Conservation (phyloP, 2,888 invertebrate species). For the Pollenia amentaria region DNA sequence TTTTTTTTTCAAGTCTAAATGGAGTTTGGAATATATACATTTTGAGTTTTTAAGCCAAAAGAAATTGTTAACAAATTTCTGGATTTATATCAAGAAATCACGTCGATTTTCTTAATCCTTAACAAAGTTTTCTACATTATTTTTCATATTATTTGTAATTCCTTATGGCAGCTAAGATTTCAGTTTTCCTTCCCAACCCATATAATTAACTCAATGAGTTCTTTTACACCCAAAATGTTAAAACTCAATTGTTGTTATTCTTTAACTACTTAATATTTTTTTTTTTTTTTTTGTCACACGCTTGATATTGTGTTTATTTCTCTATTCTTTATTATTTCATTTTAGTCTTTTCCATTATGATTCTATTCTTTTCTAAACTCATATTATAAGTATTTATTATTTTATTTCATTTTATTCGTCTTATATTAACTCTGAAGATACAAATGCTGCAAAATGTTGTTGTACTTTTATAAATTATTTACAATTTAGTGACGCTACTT, state of each 20-base stretch:
- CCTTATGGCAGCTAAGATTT: too few species aligned
- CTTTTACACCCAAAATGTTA: background rate
- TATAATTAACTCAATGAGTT: background rate
- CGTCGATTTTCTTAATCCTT: too few species aligned
- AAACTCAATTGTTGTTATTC: slow-evolving; percentile 31
- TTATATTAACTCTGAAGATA: background rate
- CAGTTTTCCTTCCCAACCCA: background rate
- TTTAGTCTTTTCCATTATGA: background rate
- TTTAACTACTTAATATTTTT: slow-evolving; percentile 36
- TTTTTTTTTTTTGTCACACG: slow-evolving; percentile 49
- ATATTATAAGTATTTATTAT: background rate
- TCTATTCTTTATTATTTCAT: background rate
- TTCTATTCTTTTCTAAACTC: background rate
- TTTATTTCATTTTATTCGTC: slow-evolving; percentile 8
- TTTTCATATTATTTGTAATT: too few species aligned
- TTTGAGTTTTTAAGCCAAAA: too few species aligned
- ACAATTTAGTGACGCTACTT: slow-evolving; percentile 45
- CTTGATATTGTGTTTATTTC: slow-evolving; percentile 14
- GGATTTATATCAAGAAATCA: too few species aligned
- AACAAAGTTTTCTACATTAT: too few species aligned
- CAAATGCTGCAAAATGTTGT: background rate
- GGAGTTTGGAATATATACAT: too few species aligned
- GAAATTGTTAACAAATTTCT: too few species aligned
- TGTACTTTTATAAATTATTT: slow-evolving; percentile 48
- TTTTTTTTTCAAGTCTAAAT: too few species aligned